phyloP scores from a whole-genome alignment of 2,888 invertebrate species.

The Blastobasis adustella region DNA sequence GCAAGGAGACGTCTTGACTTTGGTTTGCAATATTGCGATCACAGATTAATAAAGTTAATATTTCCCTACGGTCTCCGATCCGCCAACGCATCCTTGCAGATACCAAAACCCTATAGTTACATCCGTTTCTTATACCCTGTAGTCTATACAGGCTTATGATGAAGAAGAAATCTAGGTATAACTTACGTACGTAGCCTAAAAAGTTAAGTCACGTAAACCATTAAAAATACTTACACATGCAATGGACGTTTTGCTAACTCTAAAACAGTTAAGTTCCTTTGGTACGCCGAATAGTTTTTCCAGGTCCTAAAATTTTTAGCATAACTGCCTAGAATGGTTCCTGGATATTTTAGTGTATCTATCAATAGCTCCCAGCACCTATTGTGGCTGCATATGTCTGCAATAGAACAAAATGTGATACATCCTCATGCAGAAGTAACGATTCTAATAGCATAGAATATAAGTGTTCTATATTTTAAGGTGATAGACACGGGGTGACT shows the following conservation, averaged over 20 bases:
- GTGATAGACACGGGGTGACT: too few relatives aligned
- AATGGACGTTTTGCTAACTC: constrained; percentile 31
- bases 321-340: constrained; percentile 39
- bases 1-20: too few relatives aligned
- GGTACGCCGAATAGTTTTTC: constrained; percentile 39
- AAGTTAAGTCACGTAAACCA: neutral
- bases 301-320: constrained; percentile 47
- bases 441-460: too few relatives aligned
- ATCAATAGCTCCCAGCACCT: constrained; percentile 44
- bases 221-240: constrained; percentile 35
- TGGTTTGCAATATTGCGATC: too few relatives aligned
- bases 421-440: neutral
- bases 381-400: constrained; percentile 60
- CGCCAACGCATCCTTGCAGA: too few relatives aligned
- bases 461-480: too few relatives aligned
- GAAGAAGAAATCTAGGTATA: neutral
- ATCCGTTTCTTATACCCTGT: too few relatives aligned
- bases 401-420: neutral
- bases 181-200: neutral
- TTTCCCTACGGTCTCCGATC: too few relatives aligned
- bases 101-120: too few relatives aligned
- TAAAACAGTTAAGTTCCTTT: constrained; percentile 32
- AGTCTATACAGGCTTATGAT: too few relatives aligned
- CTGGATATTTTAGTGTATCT: constrained; percentile 43
- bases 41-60: too few relatives aligned